Conservation (phyloP, 2,113 vertebrate species). For the Dasyornis broadbenti region DNA sequence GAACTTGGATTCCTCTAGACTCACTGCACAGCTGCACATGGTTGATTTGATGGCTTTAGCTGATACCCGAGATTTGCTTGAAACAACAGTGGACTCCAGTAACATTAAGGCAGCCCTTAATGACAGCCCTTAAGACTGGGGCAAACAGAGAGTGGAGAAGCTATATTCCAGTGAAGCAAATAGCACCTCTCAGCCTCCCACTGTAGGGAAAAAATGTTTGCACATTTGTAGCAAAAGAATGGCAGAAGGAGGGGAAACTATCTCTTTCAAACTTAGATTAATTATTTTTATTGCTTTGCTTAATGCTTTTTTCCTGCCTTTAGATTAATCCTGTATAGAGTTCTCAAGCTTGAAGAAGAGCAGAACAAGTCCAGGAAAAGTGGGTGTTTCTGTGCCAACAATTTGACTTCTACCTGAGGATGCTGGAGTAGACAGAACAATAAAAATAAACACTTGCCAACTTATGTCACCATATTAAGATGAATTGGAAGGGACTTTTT, state of each 20-base stretch:
- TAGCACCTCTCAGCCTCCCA: not conserved
- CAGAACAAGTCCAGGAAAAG: not conserved
- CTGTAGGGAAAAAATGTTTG: not conserved
- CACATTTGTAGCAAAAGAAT: slow-evolving; percentile 34
- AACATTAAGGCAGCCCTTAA: not conserved
- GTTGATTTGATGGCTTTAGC: slow-evolving; percentile 19
- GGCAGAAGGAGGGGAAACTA: slow-evolving; percentile 44
- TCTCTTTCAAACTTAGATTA: slow-evolving; percentile 69
- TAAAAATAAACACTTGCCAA: not conserved
- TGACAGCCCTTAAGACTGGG: slow-evolving; percentile 11
- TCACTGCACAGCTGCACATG: not conserved
- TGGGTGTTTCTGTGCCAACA: not conserved
- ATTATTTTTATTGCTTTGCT: slow-evolving; percentile 63
- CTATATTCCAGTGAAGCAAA: not conserved
- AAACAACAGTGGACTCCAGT: not conserved
- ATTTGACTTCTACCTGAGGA: not conserved
- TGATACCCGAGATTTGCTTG: slow-evolving; percentile 12
- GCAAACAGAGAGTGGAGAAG: not conserved
- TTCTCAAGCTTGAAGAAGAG: slow-evolving; percentile 7
- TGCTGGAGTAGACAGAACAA: not conserved
- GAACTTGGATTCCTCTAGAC: not conserved
- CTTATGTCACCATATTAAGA: not conserved
- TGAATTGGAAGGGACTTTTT: not conserved
- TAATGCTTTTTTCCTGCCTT: slow-evolving; percentile 50
- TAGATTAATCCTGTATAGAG: slow-evolving; percentile 27